These are phyloP conservation scores for Alcedo atthis DNA, from an alignment of 2,797 vertebrate genomes.

Conservation along the genomic window DNA sequence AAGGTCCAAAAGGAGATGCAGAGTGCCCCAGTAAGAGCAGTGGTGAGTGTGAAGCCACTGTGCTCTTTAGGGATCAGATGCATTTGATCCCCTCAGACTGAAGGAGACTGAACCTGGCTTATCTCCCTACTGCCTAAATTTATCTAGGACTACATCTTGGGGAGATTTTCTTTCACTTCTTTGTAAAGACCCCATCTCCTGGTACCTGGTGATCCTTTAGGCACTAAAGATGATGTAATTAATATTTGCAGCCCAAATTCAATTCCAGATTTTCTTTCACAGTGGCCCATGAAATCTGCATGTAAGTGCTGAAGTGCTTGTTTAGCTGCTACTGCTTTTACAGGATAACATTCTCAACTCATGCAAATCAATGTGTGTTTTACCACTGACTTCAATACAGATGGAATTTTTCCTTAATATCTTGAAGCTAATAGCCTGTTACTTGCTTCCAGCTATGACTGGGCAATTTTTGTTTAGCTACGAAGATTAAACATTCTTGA, in stretches of 20 bases:
- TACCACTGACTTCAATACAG: background rate
- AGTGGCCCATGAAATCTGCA: background rate
- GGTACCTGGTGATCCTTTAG: background rate
- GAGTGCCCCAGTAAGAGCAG: background rate
- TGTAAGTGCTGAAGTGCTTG: background rate
- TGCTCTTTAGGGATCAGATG: fast-evolving
- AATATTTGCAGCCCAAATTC: background rate
- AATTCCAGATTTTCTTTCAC: background rate
- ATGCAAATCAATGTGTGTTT: background rate
- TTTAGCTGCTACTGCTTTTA: background rate
- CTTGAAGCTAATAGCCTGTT: background rate
- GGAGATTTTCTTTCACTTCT: background rate
- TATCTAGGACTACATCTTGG: background rate
- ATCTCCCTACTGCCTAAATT: background rate
- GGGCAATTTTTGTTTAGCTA: conserved; percentile 24
- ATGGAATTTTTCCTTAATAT: background rate
- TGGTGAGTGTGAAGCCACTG: fast-evolving
- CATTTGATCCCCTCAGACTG: background rate
- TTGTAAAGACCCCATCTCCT: background rate
- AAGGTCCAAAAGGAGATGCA: background rate
- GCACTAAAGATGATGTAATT: background rate
- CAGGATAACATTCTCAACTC: background rate
- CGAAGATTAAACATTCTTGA: background rate
- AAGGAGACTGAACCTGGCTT: background rate
- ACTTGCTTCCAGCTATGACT: conserved; percentile 5